Evolutionary conservation across 30 jellyfish, hydroid and myxozoan species (phyloP).

Genomic region (Hydractinia symbiolongicarpus): DNA sequence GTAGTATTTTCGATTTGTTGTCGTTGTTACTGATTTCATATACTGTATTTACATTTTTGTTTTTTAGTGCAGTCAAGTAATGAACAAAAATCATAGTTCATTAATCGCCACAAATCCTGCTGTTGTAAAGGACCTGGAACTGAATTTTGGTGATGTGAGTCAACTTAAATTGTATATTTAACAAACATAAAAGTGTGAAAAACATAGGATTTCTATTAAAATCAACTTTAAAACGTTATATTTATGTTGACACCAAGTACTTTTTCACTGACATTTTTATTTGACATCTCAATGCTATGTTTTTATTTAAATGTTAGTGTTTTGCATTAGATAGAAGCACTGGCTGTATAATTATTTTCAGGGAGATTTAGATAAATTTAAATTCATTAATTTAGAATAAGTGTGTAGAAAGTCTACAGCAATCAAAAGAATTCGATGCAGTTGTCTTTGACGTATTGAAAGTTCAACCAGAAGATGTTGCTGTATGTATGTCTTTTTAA

Average conservation of each 20-base stretch:
- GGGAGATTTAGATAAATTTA: neutral
- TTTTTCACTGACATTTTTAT: too few species aligned
- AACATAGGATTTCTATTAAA: too few species aligned
- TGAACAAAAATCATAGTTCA: slow-evolving; percentile 19
- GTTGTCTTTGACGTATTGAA: slow-evolving; percentile 76
- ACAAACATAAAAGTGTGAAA: too few species aligned
- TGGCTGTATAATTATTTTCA: too few species aligned
- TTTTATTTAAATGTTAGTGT: too few species aligned
- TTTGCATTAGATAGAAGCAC: too few species aligned
- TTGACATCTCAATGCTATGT: too few species aligned
- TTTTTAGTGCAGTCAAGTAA: slow-evolving; percentile 7
- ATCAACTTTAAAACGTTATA: too few species aligned
- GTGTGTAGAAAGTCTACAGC: neutral
- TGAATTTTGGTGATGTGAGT: slow-evolving; percentile 19
- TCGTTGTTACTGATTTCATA: neutral
- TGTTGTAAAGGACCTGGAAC: slow-evolving; percentile 13
- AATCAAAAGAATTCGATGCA: slow-evolving; percentile 45
- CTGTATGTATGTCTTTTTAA: slow-evolving; percentile 34
- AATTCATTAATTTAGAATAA: slow-evolving; percentile 7
- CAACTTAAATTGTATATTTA: too few species aligned
- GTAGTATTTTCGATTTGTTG: neutral
- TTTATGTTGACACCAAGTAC: too few species aligned
- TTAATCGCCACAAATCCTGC: slow-evolving; percentile 4
- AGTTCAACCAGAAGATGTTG: slow-evolving; percentile 76
- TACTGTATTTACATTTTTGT: neutral